Evolutionary conservation across 2,113 vertebrate species (phyloP).

Genomic region (Oreochromis aureus): DNA sequence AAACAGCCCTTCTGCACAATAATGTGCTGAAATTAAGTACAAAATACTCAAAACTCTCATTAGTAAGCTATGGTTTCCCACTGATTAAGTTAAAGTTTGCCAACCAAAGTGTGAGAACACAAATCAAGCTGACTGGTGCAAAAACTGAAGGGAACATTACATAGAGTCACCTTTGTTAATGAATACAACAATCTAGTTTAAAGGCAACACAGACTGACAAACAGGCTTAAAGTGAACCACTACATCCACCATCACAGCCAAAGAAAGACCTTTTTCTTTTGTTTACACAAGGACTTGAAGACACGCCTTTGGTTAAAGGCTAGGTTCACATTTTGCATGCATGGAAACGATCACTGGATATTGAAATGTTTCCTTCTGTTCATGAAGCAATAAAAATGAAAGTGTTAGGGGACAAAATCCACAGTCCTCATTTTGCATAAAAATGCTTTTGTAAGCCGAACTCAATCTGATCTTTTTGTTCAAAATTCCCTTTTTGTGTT

Average conservation of each 20-base stretch:
- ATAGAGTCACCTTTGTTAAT: constrained; percentile 11
- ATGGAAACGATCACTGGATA: neutral
- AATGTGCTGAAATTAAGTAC: neutral
- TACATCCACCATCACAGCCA: neutral
- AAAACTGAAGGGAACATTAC: constrained; percentile 18
- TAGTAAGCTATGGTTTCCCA: neutral
- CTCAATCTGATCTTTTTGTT: neutral
- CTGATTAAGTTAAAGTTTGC: neutral
- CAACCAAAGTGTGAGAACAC: neutral
- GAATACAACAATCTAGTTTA: neutral
- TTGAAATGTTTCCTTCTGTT: neutral
- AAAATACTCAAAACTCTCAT: constrained; percentile 33
- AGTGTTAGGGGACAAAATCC: neutral
- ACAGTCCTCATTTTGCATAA: neutral
- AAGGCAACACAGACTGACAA: constrained; percentile 4
- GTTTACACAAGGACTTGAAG: neutral
- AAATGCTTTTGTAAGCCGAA: neutral
- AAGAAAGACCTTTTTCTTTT: neutral
- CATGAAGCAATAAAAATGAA: neutral
- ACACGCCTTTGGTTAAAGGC: neutral
- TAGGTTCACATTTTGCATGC: neutral
- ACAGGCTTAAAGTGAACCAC: neutral
- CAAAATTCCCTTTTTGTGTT: neutral
- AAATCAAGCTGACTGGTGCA: neutral
- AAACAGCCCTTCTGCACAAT: neutral